Evolutionary conservation across 2,888 invertebrate species (phyloP), one percentile per base, ranked within the genome.

Genomic region (Tortricodes alternella): DNA sequence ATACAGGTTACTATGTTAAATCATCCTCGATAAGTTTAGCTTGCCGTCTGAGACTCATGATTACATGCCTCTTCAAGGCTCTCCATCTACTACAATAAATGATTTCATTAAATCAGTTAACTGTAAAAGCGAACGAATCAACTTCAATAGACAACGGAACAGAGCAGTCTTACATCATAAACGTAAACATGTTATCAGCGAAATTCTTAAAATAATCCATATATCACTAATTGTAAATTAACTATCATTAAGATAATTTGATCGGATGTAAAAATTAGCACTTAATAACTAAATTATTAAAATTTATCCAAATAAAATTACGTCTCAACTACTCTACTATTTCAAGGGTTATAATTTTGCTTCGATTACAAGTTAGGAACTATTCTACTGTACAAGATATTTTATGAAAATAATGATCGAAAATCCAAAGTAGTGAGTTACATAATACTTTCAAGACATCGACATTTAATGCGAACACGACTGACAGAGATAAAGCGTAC

Each of bases 341-440:
- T 78, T 75, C 67, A 80, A 85, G 80, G 88, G 80, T 85, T 89
- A 89, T 80, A 84, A 77, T 84, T 83, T 83, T 81, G 81, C 80
- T 85, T 87, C 78, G 87, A 89, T 89, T 89, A 89, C 75, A 85
- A 72, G 74, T 87, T 84, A 89, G 89, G 89, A 89, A 88, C 89
- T 89, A 89, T 85, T 69, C 87, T 86, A 84, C 89, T 89, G 88
- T 89, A 89, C 89, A 89, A 74, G n/a, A n/a, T n/a, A 78, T 77
- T 74, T 78, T 65, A 71, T 80, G 73, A 79, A 81, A 82, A 82
- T 76, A 75, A 76, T 71, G 74, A 73, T 73, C 76, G 65, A 64
- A 69, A 63, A 66, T 78, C 80, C 61, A 68, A 64, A 69, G 68
- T 74, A 76, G 72, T 68, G 73, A 70, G 68, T 74, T 43, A 51